A percentile compares a stretch with the other conserved stretches of the same genome.
phyloP scores from a whole-genome alignment of 64 coral and sea anemone genomes.

The Cladopsammia gracilis region DNA sequence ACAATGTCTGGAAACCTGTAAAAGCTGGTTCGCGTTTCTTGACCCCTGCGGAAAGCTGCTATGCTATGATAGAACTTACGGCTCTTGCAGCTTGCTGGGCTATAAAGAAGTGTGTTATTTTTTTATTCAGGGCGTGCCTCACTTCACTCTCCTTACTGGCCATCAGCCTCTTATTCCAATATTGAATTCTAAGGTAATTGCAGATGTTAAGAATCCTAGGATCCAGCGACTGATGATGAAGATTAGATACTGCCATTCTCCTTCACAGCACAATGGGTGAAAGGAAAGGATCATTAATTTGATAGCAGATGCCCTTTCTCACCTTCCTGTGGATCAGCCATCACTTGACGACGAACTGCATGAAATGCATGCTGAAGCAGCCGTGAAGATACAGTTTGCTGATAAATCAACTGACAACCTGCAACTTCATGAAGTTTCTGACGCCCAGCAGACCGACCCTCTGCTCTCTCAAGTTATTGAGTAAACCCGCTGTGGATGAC shows the following conservation, averaged over 20 bases:
- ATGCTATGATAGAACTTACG: too few species aligned
- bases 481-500: conserved; percentile 23
- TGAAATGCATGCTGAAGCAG: conserved; percentile 41
- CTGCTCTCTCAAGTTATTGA: too few species aligned
- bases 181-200: conserved; percentile 18
- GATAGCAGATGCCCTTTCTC: conserved; percentile 1
- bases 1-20: too few species aligned
- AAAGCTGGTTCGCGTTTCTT: too few species aligned
- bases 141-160: conserved; percentile 15
- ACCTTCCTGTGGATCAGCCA: conserved; percentile 8
- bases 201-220: conserved; percentile 26
- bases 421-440: conserved; percentile 3
- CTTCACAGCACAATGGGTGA: conserved; percentile 33
- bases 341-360: too few species aligned
- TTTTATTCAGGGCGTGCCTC: neutral
- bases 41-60: too few species aligned
- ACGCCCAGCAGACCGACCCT: neutral
- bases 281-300: conserved; percentile 29
- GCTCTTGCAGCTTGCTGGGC: conserved; percentile 13
- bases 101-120: conserved; percentile 27
- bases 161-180: conserved; percentile 31
- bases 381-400: conserved; percentile 3
- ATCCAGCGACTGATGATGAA: neutral
- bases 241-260: neutral
- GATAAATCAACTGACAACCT: neutral